Base-by-base conservation (phyloP, 2,888 invertebrate genomes). In the Spodoptera picta region DNA sequence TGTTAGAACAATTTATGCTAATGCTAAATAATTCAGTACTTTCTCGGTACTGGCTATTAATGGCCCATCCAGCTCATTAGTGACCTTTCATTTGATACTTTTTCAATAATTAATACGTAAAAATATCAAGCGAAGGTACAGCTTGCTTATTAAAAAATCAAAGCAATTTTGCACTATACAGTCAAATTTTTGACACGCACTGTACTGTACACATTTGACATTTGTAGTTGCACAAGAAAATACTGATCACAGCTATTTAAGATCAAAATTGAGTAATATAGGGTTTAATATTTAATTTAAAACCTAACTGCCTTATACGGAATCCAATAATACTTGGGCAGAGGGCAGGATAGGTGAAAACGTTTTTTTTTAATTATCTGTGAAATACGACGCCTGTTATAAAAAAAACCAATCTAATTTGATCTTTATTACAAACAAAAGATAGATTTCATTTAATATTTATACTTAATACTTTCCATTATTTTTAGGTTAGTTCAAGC, bases 231-330 rank as follows among this genome's bases (percentile, higher is more conserved):
- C 1, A 2, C 27, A 59, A 73, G 53, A 50, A 53, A 73, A 57
- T 49, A 51, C 41, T 43, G 46, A 56, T 57, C 45, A 57, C 52
- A 75, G 52, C 41, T 65, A 45, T 57, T 23, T 48, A n/a, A 48
- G 11, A 14, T 55, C 5, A 23, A 56, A 24, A 19, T 0, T 27
- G 54, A 47, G 4, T 44, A 44, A 43, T 54, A 43, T 24, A 55
- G 2, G 6, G 14, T 44, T 44, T 23, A 36, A 36, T 36, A 36
- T 36, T 36, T 36, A 36, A 36, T 36, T 36, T 6, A 36, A 36
- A 36, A 36, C 36, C 36, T 36, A 43, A 46, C 27, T 23, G 3
- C 1, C 12, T n/a, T 44, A 41, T 43, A 50, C 41, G 14, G 19
- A 47, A 43, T 65, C 19, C 46, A 50, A 36, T n/a, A 41, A 44